Base-by-base conservation (phyloP, 2,797 vertebrate genomes). In the Craterocephalus amniculus region DNA sequence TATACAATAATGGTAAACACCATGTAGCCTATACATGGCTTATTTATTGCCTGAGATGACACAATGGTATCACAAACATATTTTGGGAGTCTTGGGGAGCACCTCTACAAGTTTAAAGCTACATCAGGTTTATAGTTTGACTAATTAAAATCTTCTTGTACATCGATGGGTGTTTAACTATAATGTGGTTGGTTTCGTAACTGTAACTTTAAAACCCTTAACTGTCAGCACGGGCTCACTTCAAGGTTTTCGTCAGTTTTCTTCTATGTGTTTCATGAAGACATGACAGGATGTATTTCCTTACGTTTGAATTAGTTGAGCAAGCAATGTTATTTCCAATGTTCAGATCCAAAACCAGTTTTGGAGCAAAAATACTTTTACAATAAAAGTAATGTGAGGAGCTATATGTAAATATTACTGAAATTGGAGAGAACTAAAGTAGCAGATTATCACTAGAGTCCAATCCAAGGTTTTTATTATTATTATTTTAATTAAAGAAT, bases 201-300 rank as follows among this genome's bases (percentile, higher is more conserved):
- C 32, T 34, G 31, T 32, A 34, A 34, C 32, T 34, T 34, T 34
- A 34, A 34, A 40, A 45, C 11, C 6, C 0, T 2, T 27, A 43
- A 49, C 27, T 61, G 34, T 68, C 34, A 26, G 24, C 7, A 38
- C 49, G 57, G 11, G 0, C 18, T 27, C 13, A 8, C 16, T 34
- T 62, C 14, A 63, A 52, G 48, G 68, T 58, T 68, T 82, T 77
- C 76, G 56, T 78, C 74, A 76, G 69, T 52, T 52, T 76, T 79
- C 36, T 43, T 58, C 72, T 73, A 20, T 14, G 29, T 26, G 38
- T 65, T 63, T 78, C 63, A 69, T 43, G 72, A 48, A 60, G n/a
- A 36, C 48, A 24, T 67, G 40, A 7, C 59, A 70, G 56, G 70
- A 74, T 40, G 55, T 54, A 76, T 78, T 79, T 84, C 81, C 71